Evolutionary conservation across 2,797 vertebrate genomes (phyloP).

Genomic region (Apodemus agrarius): DNA sequence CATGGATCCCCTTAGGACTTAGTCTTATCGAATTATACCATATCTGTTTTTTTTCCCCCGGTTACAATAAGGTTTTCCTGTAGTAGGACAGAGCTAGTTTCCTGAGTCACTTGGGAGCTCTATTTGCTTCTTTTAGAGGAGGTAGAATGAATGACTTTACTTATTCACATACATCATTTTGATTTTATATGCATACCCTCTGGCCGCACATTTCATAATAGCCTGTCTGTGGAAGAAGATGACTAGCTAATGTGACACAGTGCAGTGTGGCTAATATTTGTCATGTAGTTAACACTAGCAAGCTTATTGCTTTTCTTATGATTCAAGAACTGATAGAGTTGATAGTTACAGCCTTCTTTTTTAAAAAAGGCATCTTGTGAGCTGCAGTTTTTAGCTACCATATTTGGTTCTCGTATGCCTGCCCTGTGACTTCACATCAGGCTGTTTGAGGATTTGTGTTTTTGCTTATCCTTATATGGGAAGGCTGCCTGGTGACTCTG

Average conservation of each 20-base stretch:
- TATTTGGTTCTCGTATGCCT: constrained; percentile 93
- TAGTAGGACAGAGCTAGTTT: neutral
- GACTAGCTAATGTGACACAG: neutral
- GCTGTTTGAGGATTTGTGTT: constrained; percentile 85
- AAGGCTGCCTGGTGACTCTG: constrained; percentile 76
- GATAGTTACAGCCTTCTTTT: neutral
- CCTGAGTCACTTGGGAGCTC: constrained; percentile 18
- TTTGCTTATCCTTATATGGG: constrained; percentile 93
- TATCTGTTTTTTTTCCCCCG: neutral
- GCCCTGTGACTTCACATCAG: constrained; percentile 86
- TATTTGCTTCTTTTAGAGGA: constrained; percentile 34
- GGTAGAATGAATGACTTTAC: neutral
- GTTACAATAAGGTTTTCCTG: neutral
- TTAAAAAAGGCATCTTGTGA: constrained; percentile 42
- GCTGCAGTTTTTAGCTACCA: constrained; percentile 85
- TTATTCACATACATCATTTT: constrained; percentile 15
- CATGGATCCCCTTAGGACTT: neutral
- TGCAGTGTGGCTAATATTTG: constrained; percentile 22
- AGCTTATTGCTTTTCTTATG: constrained; percentile 53
- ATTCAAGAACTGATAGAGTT: constrained; percentile 46
- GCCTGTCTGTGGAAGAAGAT: neutral
- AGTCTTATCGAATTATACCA: neutral
- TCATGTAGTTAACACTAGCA: constrained; percentile 11
- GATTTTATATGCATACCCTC: neutral
- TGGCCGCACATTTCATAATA: constrained; percentile 20